A percentile compares a stretch with the other conserved stretches of the same genome.
These are phyloP conservation scores for Oxyteleia sp. DNA, from an alignment of 2,888 invertebrate species.

Conservation along the genomic window DNA sequence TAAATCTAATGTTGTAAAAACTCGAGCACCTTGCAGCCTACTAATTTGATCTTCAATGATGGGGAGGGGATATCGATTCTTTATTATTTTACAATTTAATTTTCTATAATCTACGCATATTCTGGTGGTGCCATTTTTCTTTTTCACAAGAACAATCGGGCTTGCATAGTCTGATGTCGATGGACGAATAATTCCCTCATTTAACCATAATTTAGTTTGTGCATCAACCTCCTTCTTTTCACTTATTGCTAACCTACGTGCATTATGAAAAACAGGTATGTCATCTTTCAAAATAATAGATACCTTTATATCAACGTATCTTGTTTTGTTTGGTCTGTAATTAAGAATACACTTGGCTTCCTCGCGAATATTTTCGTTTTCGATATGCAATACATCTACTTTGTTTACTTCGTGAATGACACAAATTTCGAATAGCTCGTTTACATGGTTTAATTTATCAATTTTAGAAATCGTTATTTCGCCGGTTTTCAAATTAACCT, in stretches of 20 bases:
- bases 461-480: neutral
- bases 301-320: neutral
- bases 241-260: neutral
- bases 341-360: neutral
- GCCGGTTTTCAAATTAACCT: neutral
- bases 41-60: too few species aligned
- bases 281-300: slow-evolving; percentile 11
- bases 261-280: slow-evolving; percentile 6
- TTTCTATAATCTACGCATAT: slow-evolving; percentile 85
- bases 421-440: neutral
- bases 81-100: slow-evolving; percentile 82
- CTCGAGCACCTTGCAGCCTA: slow-evolving; percentile 37
- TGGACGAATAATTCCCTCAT: slow-evolving; percentile 79
- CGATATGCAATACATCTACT: slow-evolving; percentile 40
- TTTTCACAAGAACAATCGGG: slow-evolving; percentile 78
- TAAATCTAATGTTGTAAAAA: slow-evolving; percentile 11
- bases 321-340: neutral
- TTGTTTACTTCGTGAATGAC: neutral
- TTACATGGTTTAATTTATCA: neutral
- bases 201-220: slow-evolving; percentile 7
- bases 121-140: slow-evolving; percentile 77
- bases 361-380: neutral
- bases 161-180: slow-evolving; percentile 82
- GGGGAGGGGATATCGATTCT: slow-evolving; percentile 72
- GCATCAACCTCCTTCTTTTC: slow-evolving; percentile 9